Conservation (phyloP, 2,113 vertebrate genomes). For the Corynorhinus townsendii region DNA sequence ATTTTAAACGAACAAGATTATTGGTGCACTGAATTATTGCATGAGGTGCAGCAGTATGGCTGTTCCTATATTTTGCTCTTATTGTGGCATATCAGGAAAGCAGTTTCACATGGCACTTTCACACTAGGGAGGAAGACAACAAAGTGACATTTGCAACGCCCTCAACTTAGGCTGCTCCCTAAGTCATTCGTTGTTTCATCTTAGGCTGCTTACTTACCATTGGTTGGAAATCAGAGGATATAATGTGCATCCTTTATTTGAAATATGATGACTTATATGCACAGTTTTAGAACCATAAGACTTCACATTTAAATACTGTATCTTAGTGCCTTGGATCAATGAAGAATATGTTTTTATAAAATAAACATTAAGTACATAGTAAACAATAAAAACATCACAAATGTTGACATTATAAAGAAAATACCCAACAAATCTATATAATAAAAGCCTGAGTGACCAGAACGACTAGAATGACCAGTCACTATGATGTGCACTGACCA, state of each 20-base stretch:
- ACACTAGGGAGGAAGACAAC: neutral
- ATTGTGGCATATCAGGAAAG: neutral
- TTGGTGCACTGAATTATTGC: neutral
- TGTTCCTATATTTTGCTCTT: neutral
- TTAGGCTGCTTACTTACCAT: neutral
- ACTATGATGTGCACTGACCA: too few species aligned
- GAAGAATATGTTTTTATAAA: neutral
- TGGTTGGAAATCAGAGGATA: neutral
- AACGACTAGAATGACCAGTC: too few species aligned
- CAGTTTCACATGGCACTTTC: neutral
- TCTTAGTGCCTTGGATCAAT: neutral
- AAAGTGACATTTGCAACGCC: neutral
- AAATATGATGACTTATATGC: neutral
- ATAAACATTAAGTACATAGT: neutral
- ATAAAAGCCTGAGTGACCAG: too few species aligned
- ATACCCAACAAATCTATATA: neutral
- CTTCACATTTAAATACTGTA: neutral
- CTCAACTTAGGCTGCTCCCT: neutral
- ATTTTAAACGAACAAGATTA: neutral
- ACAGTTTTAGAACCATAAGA: neutral
- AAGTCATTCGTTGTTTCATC: neutral
- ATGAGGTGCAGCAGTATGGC: neutral
- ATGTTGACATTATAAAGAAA: neutral
- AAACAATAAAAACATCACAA: neutral
- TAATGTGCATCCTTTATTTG: neutral